These are phyloP conservation scores for Acropternis orthonyx DNA, from an alignment of 2,797 vertebrate species.

Conservation along the genomic window DNA sequence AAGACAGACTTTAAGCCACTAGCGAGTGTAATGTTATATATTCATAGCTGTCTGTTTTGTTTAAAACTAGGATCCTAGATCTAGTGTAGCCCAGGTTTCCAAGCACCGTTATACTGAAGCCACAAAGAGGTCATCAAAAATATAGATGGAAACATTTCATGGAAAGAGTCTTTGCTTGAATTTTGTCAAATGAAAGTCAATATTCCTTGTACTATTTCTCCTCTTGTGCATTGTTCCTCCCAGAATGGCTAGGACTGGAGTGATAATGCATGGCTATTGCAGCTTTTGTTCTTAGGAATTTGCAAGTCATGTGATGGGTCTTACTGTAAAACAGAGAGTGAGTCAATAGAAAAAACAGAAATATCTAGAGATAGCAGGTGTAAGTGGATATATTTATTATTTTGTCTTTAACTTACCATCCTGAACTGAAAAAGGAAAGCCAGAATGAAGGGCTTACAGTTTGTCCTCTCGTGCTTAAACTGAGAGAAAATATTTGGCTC, in stretches of 20 bases:
- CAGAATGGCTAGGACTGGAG: not conserved
- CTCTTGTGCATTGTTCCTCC: not conserved
- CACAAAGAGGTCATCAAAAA: not conserved
- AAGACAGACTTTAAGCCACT: not conserved
- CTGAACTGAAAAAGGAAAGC: not conserved
- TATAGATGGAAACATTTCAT: not conserved
- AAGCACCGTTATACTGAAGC: not conserved
- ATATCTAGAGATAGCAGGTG: not conserved
- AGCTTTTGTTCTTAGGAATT: not conserved
- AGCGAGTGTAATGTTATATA: not conserved
- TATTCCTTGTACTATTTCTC: not conserved
- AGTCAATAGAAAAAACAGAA: not conserved
- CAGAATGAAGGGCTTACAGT: not conserved
- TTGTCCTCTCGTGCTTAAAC: not conserved
- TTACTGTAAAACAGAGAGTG: not conserved
- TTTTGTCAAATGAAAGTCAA: not conserved
- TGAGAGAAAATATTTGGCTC: not conserved
- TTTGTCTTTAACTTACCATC: not conserved
- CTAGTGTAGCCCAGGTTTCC: not conserved
- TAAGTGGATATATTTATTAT: not conserved
- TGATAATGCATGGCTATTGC: not conserved
- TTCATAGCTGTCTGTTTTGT: not conserved
- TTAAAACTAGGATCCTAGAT: not conserved
- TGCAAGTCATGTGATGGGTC: not conserved
- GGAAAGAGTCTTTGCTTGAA: not conserved